Evolutionary conservation across 2,113 vertebrate species (phyloP), one percentile per base, ranked within the genome.

Genomic region (Macaca mulatta): DNA sequence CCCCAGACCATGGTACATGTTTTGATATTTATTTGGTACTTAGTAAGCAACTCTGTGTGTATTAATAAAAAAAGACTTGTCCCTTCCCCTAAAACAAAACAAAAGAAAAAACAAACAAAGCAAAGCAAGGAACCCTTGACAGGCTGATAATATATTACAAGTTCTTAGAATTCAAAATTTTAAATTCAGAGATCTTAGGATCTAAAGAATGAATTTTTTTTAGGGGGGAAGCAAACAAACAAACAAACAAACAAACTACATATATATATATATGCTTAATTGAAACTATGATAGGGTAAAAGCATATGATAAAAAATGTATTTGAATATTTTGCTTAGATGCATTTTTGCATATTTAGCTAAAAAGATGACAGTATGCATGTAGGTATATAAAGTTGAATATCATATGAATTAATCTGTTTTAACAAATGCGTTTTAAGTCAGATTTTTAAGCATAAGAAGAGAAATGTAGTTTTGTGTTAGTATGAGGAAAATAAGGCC

Each of bases 321-420:
- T 94, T 79, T 32, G 43, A 79, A 89, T 79, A 67, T 74, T 97
- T 85, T 67, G 38, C 45, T 79, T 80, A 55, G 89, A 84, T 81
- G 35, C 25, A 72, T 55, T 89, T 83, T 50, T 85, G 3, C 69
- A 57, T 90, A 74, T 79, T 67, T 92, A 89, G 52, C 64, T 78
- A 72, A 88, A 90, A 57, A 48, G 20, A 75, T 86, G 45, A 23
- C 32, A 55, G 11, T 81, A 17, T 72, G 11, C 8, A 27, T 32
- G 35, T 67, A 23, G 64, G 9, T 52, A n/a, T 69, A 64, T 61
- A 81, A 55, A 82, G 57, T 52, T 81, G 86, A 92, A 67, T 55
- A 30, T 48, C 77, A 78, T 57, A 78, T 45, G n/a, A 87, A 82
- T 67, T 87, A 82, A 78, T 48, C 55, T 78, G 23, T 43, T 93